Base-by-base conservation (phyloP, 2,888 invertebrate species). In the Acleris holmiana region DNA sequence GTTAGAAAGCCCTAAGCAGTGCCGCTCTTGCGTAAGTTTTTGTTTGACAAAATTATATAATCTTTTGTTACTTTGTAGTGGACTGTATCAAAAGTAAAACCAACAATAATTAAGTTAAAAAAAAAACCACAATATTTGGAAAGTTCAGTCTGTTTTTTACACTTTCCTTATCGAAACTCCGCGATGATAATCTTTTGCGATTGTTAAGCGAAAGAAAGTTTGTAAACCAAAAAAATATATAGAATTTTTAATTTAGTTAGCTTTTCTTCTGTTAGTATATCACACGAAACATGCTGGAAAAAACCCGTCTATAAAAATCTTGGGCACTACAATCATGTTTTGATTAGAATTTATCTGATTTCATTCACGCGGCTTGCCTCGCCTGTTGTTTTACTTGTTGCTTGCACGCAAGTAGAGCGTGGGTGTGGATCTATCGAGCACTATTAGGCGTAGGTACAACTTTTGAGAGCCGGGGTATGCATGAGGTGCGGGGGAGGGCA, bases 1-100 rank as follows among this genome's bases (percentile, higher is more conserved):
- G 47, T 44, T 59, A 65, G 59, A 65, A 59, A 65, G 54, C 59
- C 49, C 18, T 59, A n/a, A 63, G 57, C 8, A 44, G 57, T 58
- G 44, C 29, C 46, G 46, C 29, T 49, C 29, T 59, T 65, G 41
- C 41, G 49, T 65, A 64, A 63, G 19, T n/a, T 23, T 62, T 57
- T 53, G 51, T 63, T 57, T 56, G 57, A 40, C 15, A 63, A 63
- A 63, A 46, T 57, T 47, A 58, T 40, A 47, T 53, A 63, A 58
- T 53, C 41, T 53, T 47, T 29, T 46, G 46, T 51, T 40, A 35
- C 18, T 40, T 18, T 41, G n/a, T n/a, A 25, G 47, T 47, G 18
- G 56, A 13, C 29, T 18, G 57, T 48, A 49, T 23, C 29, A 53
- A 63, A 21, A 48, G 40, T 19, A 40, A 53, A n/a, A 21, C 1